Percentiles rank a stretch among this genome's conserved stretches.
Evolutionary conservation across 2,888 invertebrate species (phyloP).

Genomic region (Lapara coniferarum): DNA sequence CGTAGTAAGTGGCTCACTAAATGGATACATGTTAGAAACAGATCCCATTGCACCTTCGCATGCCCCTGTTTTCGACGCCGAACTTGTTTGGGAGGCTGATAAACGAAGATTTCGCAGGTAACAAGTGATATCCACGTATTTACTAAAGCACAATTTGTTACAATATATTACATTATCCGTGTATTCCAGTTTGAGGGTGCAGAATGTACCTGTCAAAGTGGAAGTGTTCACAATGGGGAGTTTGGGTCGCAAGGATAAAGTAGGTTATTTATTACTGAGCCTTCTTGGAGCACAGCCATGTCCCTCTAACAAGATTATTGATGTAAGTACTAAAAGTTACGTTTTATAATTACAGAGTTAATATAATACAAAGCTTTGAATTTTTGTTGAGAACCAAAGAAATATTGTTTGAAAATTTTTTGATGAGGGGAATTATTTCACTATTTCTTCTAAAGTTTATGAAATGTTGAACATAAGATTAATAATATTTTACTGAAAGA

Average conservation of each 20-base stretch:
- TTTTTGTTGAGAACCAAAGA: too few species aligned
- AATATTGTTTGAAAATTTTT: too few species aligned
- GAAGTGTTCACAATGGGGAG: conserved; percentile 85
- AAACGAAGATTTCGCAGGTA: conserved; percentile 87
- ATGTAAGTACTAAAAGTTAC: conserved; percentile 50
- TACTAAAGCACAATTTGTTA: neutral
- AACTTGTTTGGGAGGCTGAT: conserved; percentile 91
- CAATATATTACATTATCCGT: conserved; percentile 1
- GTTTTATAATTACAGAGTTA: too few species aligned
- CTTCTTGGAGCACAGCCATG: conserved; percentile 88
- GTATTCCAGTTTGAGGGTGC: conserved; percentile 85
- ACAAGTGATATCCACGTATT: neutral
- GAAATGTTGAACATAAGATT: too few species aligned
- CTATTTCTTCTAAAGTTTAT: too few species aligned
- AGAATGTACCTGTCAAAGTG: conserved; percentile 89
- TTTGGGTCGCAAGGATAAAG: conserved; percentile 83
- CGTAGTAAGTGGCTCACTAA: conserved; percentile 84
- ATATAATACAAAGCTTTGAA: neutral
- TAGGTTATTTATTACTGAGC: conserved; percentile 88
- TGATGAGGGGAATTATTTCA: too few species aligned
- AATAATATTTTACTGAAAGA: too few species aligned
- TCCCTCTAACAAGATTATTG: conserved; percentile 75
- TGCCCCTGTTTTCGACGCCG: conserved; percentile 87
- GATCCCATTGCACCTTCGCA: conserved; percentile 84
- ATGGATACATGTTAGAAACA: conserved; percentile 87